A percentile compares a stretch with the other conserved stretches of the same genome.
phyloP scores from a whole-genome alignment of 2,797 vertebrate species.

The Ctenopoma kingsleyae region DNA sequence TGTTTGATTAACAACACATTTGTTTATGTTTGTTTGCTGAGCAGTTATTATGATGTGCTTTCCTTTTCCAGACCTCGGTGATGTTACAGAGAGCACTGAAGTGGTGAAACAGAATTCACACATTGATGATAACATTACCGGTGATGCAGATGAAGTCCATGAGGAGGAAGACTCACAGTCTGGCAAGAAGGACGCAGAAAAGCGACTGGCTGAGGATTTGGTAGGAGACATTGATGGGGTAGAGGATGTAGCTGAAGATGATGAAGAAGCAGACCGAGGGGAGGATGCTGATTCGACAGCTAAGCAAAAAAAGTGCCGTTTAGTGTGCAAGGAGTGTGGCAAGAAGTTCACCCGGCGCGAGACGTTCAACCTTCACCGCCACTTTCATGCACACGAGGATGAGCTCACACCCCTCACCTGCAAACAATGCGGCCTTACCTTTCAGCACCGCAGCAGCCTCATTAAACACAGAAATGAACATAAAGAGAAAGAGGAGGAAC shows the following conservation, averaged over 20 bases:
- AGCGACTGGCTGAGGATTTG: neutral
- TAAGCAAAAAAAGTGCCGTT: slow-evolving; percentile 68
- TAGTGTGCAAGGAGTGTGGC: slow-evolving; percentile 86
- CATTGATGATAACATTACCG: slow-evolving; percentile 18
- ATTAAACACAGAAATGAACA: slow-evolving; percentile 86
- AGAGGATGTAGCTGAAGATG: slow-evolving; percentile 19
- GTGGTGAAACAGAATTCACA: slow-evolving; percentile 22
- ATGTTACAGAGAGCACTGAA: slow-evolving; percentile 24
- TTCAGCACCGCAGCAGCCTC: slow-evolving; percentile 86
- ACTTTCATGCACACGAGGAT: slow-evolving; percentile 85
- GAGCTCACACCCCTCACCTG: slow-evolving; percentile 85
- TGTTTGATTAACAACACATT: neutral
- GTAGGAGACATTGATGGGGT: slow-evolving; percentile 6
- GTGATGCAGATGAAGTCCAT: slow-evolving; percentile 17
- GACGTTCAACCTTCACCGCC: slow-evolving; percentile 86
- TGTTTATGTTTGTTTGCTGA: slow-evolving; percentile 14
- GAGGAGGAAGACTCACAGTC: neutral
- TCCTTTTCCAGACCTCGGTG: slow-evolving; percentile 51
- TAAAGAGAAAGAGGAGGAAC: slow-evolving; percentile 67
- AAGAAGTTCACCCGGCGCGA: slow-evolving; percentile 83
- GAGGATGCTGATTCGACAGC: slow-evolving; percentile 18
- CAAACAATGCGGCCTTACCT: slow-evolving; percentile 86
- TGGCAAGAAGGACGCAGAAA: slow-evolving; percentile 12
- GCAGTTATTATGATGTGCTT: slow-evolving; percentile 21
- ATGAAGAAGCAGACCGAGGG: slow-evolving; percentile 23